These are phyloP conservation scores for Microplitis mediator DNA, from an alignment of 1,140 invertebrate genomes.

Conservation along the genomic window DNA sequence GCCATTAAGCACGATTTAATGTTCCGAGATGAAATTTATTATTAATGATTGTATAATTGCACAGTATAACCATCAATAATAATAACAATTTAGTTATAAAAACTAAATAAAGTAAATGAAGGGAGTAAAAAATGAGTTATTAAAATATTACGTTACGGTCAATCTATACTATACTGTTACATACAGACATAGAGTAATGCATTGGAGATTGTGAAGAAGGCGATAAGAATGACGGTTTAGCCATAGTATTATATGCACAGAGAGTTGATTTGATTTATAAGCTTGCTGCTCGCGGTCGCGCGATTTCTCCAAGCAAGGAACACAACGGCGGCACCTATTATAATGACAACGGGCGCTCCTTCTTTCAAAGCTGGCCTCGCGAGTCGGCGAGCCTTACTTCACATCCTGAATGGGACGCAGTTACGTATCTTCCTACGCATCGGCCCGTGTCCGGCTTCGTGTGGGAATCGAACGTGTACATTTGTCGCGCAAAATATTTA, in stretches of 20 bases:
- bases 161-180: neutral
- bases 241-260: neutral
- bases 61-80: no score
- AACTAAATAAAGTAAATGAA: no score
- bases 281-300: conserved; percentile 29
- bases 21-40: no score
- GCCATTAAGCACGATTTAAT: no score
- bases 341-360: conserved; percentile 43
- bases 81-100: no score
- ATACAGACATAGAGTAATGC: neutral
- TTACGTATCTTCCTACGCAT: conserved; percentile 33
- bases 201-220: conserved; percentile 6
- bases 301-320: conserved; percentile 35
- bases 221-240: conserved; percentile 11
- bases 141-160: no score
- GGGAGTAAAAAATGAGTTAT: no score
- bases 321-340: conserved; percentile 35
- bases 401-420: conserved; percentile 38
- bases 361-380: conserved; percentile 34
- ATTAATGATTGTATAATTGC: no score
- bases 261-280: conserved; percentile 41
- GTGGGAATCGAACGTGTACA: conserved; percentile 28
- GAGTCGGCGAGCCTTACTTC: conserved; percentile 38
- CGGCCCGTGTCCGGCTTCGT: conserved; percentile 21
- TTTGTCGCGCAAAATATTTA: conserved; percentile 26